Conservation (phyloP, 2,888 invertebrate genomes). For the Bhutanitis thaidina region DNA sequence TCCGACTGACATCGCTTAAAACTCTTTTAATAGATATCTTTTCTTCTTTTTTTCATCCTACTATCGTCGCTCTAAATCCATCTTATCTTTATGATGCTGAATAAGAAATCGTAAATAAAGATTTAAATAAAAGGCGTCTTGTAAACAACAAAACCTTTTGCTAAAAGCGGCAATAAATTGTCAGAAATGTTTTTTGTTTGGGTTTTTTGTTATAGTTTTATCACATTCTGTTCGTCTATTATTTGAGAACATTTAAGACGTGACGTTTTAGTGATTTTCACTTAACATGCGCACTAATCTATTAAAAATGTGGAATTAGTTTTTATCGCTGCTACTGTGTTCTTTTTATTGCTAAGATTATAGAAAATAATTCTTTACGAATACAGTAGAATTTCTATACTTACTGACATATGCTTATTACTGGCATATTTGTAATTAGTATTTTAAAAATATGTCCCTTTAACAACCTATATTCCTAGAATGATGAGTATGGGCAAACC, state of each 20-base stretch:
- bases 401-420: too few relatives aligned
- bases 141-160: constrained; percentile 73
- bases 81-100: constrained; percentile 61
- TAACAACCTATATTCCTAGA: too few relatives aligned
- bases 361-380: too few relatives aligned
- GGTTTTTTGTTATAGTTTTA: constrained; percentile 10
- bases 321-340: constrained; percentile 1
- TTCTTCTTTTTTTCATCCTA: background rate
- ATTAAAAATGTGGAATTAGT: background rate
- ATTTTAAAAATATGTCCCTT: too few relatives aligned
- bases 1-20: background rate
- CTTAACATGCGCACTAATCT: background rate
- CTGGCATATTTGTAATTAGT: too few relatives aligned
- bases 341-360: background rate
- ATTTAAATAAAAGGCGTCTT: constrained; percentile 73
- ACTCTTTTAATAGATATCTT: background rate
- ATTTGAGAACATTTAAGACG: background rate
- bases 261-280: background rate
- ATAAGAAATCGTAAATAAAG: constrained; percentile 68
- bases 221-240: constrained; percentile 10
- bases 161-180: constrained; percentile 72
- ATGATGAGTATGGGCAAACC: too few relatives aligned
- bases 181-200: constrained; percentile 26
- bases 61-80: constrained; percentile 34
- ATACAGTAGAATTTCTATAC: too few relatives aligned